Evolutionary conservation across 2,888 invertebrate genomes (phyloP).

Genomic region (Phytoseiulus persimilis): DNA sequence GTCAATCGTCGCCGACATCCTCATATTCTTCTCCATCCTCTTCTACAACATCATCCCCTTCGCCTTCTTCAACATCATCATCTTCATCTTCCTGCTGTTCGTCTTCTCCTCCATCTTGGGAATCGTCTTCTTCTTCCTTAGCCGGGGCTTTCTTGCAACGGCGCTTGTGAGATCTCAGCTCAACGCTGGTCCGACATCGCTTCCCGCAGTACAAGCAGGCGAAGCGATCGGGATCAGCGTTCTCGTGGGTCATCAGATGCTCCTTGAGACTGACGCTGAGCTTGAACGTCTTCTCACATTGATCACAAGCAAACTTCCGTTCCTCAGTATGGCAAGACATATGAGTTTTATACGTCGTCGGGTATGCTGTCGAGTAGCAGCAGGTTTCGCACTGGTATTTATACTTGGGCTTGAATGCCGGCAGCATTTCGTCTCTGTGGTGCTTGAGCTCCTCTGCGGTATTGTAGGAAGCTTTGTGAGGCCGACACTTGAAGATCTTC

Average conservation of each 20-base stretch:
- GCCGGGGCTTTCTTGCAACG: constrained; percentile 21
- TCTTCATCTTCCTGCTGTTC: constrained; percentile 40
- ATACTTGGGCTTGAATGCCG: constrained; percentile 21
- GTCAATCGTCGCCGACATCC: not conserved
- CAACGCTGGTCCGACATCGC: not conserved
- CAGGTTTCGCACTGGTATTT: constrained; percentile 23
- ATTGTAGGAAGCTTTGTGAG: constrained; percentile 24
- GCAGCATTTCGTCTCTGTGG: constrained; percentile 11
- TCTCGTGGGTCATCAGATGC: constrained; percentile 19
- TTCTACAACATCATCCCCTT: constrained; percentile 17
- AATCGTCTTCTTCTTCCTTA: not conserved
- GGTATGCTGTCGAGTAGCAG: constrained; percentile 33
- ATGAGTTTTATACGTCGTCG: constrained; percentile 12
- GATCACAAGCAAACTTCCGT: constrained; percentile 30
- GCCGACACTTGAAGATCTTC: constrained; percentile 27
- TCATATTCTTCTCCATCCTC: constrained; percentile 33
- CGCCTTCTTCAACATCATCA: constrained; percentile 39
- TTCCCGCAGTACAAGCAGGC: not conserved
- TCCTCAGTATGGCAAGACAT: constrained; percentile 23
- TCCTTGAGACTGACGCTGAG: constrained; percentile 7
- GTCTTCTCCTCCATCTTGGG: constrained; percentile 41
- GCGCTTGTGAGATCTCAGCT: constrained; percentile 16
- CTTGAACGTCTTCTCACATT: constrained; percentile 36
- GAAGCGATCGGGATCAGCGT: constrained; percentile 25
- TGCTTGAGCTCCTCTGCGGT: constrained; percentile 24